Conservation (phyloP, 1,140 invertebrate genomes). For the Solenopsis fugax region DNA sequence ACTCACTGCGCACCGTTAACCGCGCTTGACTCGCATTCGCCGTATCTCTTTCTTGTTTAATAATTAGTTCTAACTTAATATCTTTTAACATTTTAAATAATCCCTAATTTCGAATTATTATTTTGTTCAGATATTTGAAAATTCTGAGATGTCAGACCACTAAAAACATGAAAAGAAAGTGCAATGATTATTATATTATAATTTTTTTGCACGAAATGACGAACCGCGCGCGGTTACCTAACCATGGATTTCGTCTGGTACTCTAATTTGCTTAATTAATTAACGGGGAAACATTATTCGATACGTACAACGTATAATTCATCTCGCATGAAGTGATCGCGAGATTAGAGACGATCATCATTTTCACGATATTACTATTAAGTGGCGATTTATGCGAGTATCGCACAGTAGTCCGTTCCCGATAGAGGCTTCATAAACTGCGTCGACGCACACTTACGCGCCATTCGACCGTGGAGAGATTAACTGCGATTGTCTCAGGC, state of each 20-base stretch:
- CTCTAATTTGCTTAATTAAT: slow-evolving; percentile 12
- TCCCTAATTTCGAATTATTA: not conserved
- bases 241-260: not conserved
- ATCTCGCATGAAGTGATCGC: not conserved
- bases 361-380: slow-evolving; percentile 28
- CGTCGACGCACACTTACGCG: slow-evolving; percentile 20
- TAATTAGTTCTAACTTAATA: too few species aligned
- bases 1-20: too few species aligned
- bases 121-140: not conserved
- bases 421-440: slow-evolving; percentile 13
- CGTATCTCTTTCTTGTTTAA: too few species aligned
- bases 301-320: not conserved
- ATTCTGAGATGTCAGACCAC: not conserved
- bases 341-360: not conserved
- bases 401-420: slow-evolving; percentile 39
- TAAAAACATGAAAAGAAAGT: not conserved
- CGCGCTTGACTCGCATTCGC: too few species aligned
- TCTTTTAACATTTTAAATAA: too few species aligned
- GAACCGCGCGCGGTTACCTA: not conserved
- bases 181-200: not conserved
- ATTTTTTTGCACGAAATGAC: not conserved
- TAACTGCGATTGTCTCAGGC: slow-evolving; percentile 32
- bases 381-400: slow-evolving; percentile 33
- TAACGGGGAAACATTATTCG: not conserved
- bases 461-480: not conserved